Percentiles rank a stretch among this genome's conserved stretches.
These are phyloP conservation scores for Drymodes brunneopygia DNA, from an alignment of 2,113 vertebrate genomes.

Conservation along the genomic window DNA sequence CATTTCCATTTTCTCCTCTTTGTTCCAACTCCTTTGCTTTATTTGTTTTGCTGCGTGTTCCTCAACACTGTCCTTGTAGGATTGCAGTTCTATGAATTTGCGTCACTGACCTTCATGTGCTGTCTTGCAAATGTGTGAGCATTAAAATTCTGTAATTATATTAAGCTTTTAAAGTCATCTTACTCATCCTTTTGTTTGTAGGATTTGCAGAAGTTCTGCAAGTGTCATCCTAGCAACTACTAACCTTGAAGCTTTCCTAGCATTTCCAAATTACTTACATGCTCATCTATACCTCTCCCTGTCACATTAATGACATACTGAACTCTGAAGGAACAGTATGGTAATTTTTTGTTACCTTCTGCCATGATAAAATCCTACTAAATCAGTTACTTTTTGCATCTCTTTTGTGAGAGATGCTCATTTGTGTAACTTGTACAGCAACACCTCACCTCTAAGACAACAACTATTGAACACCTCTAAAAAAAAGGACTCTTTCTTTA, in stretches of 20 bases:
- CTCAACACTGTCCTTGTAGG: neutral
- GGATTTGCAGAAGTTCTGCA: neutral
- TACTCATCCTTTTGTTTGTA: neutral
- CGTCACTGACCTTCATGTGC: neutral
- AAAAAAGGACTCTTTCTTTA: neutral
- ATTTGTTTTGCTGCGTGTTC: neutral
- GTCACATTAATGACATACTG: neutral
- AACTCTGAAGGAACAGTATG: neutral
- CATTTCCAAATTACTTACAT: neutral
- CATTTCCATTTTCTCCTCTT: neutral
- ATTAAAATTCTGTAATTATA: neutral
- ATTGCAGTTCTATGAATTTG: neutral
- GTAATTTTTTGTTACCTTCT: neutral
- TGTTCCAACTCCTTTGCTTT: neutral
- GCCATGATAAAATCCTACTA: neutral
- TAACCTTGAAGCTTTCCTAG: neutral
- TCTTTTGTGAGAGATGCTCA: neutral
- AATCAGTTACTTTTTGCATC: neutral
- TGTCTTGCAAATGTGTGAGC: neutral
- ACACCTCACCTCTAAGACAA: neutral
- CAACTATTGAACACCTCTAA: neutral
- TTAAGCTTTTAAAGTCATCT: neutral
- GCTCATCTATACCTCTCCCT: neutral
- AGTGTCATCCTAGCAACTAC: neutral
- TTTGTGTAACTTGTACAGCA: neutral